These are phyloP conservation scores for Apteryx mantelli DNA, from an alignment of 2,113 vertebrate genomes.

Conservation along the genomic window DNA sequence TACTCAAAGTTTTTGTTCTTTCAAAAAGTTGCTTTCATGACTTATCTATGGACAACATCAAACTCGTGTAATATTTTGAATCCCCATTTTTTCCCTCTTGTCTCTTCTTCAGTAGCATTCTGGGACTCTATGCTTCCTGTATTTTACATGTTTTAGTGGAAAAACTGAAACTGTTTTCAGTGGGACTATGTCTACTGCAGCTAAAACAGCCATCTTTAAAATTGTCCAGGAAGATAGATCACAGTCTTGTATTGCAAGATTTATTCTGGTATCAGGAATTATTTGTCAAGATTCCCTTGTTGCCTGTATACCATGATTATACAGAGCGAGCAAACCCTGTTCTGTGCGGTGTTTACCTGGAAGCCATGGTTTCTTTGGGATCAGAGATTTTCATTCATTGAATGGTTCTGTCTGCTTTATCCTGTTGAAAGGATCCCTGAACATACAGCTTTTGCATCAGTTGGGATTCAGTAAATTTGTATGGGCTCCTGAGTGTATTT, in stretches of 20 bases:
- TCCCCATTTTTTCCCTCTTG: constrained; percentile 3
- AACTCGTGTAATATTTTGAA: constrained; percentile 28
- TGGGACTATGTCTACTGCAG: background rate
- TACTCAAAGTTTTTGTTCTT: constrained; percentile 24
- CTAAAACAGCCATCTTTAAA: constrained; percentile 42
- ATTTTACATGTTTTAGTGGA: constrained; percentile 32
- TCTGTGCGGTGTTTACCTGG: constrained; percentile 20
- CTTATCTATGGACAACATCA: constrained; percentile 21
- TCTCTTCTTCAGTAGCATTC: constrained; percentile 39
- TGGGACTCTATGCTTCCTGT: constrained; percentile 17
- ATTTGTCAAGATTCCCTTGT: background rate
- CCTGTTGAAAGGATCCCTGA: constrained; percentile 52
- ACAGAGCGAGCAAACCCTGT: constrained; percentile 19
- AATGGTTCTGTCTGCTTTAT: constrained; percentile 28
- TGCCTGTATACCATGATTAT: background rate
- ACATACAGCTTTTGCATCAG: background rate
- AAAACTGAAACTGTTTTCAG: constrained; percentile 31
- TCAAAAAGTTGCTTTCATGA: constrained; percentile 18
- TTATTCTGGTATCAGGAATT: background rate
- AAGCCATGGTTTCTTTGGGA: constrained; percentile 42
- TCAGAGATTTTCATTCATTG: constrained; percentile 52
- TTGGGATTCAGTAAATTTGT: background rate
- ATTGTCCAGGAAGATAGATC: constrained; percentile 1
- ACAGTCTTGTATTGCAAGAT: constrained; percentile 3
- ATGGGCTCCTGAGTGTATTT: background rate